A percentile compares a stretch with the other conserved stretches of the same genome.
Evolutionary conservation across 1,140 invertebrate species (phyloP).

Genomic region (Drosophila mojavensis): DNA sequence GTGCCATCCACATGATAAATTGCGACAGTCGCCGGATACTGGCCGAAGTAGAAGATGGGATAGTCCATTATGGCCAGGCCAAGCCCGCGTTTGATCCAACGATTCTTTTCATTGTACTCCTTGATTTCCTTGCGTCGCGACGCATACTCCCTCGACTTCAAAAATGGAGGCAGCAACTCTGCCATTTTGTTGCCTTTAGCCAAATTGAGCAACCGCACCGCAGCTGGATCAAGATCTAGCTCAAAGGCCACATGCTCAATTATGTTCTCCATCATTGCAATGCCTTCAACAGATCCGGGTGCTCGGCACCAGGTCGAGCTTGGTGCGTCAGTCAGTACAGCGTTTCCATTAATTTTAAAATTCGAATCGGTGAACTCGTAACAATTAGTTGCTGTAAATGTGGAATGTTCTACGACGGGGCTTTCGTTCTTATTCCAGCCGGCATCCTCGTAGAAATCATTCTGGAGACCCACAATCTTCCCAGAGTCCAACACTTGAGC

Average conservation of each 20-base stretch:
- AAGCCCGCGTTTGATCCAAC: conserved; percentile 89
- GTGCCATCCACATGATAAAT: conserved; percentile 89
- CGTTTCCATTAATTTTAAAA: conserved; percentile 86
- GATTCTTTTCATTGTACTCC: conserved; percentile 86
- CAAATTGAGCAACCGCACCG: conserved; percentile 88
- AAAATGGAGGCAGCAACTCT: conserved; percentile 76
- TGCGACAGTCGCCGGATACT: conserved; percentile 86
- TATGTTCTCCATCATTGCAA: conserved; percentile 90
- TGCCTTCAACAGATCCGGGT: conserved; percentile 88
- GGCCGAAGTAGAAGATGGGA: conserved; percentile 84
- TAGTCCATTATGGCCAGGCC: conserved; percentile 86
- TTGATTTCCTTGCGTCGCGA: conserved; percentile 85
- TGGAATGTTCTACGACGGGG: conserved; percentile 77
- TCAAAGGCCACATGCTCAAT: conserved; percentile 92
- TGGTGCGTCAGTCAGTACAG: conserved; percentile 87
- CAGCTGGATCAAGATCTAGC: conserved; percentile 88
- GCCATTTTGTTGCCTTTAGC: conserved; percentile 77
- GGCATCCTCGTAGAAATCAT: conserved; percentile 87
- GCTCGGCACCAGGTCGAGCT: conserved; percentile 87
- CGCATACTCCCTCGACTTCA: conserved; percentile 84
- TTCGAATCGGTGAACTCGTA: conserved; percentile 85
- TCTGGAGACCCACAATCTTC: conserved; percentile 88
- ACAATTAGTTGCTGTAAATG: conserved; percentile 85
- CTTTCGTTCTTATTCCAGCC: conserved; percentile 87
- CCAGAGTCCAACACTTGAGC: conserved; percentile 88